A percentile compares a stretch with the other conserved stretches of the same genome.
These are phyloP conservation scores for Tenthredo scrophulariae DNA, from an alignment of 2,888 invertebrate genomes.

Conservation along the genomic window DNA sequence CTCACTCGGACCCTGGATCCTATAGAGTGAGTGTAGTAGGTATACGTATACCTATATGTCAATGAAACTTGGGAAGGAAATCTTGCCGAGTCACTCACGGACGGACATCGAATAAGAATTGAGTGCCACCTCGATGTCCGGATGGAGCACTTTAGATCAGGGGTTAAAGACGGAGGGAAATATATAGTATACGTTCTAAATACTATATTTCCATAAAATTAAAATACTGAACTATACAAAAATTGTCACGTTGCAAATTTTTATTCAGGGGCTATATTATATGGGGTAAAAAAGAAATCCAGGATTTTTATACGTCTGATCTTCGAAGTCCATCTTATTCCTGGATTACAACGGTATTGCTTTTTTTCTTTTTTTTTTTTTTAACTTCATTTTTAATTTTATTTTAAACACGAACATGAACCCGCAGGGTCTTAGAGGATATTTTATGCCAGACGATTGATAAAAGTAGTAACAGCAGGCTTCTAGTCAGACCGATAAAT, in stretches of 20 bases:
- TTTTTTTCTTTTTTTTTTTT: not conserved
- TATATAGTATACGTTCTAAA: not conserved
- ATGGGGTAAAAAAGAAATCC: not conserved
- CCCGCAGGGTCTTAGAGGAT: not conserved
- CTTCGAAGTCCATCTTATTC: not conserved
- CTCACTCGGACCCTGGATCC: conserved; percentile 38
- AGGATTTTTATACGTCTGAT: not conserved
- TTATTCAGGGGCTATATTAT: not conserved
- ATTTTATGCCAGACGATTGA: not conserved
- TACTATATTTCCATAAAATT: not conserved
- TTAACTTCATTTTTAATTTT: too few relatives aligned
- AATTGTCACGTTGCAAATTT: not conserved
- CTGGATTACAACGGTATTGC: not conserved
- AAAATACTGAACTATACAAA: not conserved
- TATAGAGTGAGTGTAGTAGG: not conserved
- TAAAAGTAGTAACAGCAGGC: not conserved
- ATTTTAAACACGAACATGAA: not conserved
- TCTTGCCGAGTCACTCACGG: conserved; percentile 43
- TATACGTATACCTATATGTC: not conserved
- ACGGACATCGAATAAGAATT: conserved; percentile 29
- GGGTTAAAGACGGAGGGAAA: conserved; percentile 9
- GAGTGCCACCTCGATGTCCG: conserved; percentile 40
- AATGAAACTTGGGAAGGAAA: conserved; percentile 32
- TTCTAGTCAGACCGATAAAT: not conserved
- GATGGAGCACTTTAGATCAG: conserved; percentile 46